Base-by-base conservation (phyloP, 1,140 invertebrate species). In the Drosophila triauraria region DNA sequence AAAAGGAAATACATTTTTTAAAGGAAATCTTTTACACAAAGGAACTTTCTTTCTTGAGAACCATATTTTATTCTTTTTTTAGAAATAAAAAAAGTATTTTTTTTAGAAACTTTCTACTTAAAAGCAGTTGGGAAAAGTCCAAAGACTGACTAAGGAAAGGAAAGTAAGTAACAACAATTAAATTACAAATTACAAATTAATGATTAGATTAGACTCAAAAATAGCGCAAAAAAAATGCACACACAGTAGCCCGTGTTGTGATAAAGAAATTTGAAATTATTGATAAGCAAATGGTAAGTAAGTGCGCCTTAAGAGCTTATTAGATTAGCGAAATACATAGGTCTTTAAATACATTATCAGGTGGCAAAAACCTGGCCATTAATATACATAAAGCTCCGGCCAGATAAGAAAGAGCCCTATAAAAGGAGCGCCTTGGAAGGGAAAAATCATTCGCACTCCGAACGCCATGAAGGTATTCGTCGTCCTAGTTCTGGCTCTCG, bases 391-490 rank as follows among this genome's bases (percentile, higher is more conserved):
- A 10, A n/a, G 7, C 9, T 48, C 3, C n/a, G 5, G 2, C 20
- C 17, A 40, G 64, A 64, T 67, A n/a, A n/a, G n/a, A n/a, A 67
- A 67, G 64, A 10, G 2, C 15, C 12, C 13, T 64, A 64, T 67
- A 67, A 46, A 67, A 23, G 42, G 3, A n/a, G 35, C 9, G 9
- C 0, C 4, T 23, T 12, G 7, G 20, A n/a, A 40, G 44, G 17
- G 42, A 4, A 60, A 42, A 56, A 65, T 70, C 72, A 85, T 74
- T 85, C 72, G 51, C 63, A 70, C 43, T 56, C 53, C 71, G 62
- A 77, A 78, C 81, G 75, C 51, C 32, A 91, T 91, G 90, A 91
- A 91, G 76, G 78, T 91, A 44, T 56, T 91, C 63, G 62, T 88
- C 61, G 82, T 91, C 63, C 65, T 91, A 20, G 88, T 82, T 64